phyloP scores from a whole-genome alignment of 2,797 vertebrate genomes.

The Esox lucius region DNA sequence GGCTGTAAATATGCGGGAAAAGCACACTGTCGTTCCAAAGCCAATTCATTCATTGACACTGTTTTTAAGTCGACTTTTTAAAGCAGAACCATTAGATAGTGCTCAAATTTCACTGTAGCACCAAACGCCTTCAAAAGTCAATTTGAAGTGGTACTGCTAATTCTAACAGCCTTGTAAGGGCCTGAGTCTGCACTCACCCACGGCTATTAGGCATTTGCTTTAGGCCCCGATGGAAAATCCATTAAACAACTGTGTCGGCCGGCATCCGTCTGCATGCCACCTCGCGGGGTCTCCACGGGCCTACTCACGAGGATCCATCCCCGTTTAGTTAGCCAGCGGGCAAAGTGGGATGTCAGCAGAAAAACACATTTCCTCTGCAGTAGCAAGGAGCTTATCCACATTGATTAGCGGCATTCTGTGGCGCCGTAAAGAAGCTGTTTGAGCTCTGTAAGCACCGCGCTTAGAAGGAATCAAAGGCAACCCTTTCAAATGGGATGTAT shows the following conservation, averaged over 20 bases:
- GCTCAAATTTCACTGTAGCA: constrained; percentile 8
- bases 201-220: constrained; percentile 10
- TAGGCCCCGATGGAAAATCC: constrained; percentile 15
- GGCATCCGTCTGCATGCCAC: not conserved
- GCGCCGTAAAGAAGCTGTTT: not conserved
- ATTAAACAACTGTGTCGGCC: constrained; percentile 15
- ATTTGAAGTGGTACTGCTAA: constrained; percentile 17
- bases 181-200: constrained; percentile 8
- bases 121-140: constrained; percentile 7
- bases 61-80: constrained; percentile 4
- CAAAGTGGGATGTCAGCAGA: not conserved
- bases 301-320: not conserved
- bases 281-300: not conserved
- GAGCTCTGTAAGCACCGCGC: not conserved
- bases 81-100: constrained; percentile 16
- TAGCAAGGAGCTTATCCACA: constrained; percentile 3
- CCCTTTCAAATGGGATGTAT: not conserved
- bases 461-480: not conserved
- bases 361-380: not conserved
- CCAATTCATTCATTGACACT: constrained; percentile 5
- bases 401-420: not conserved
- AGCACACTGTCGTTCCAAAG: not conserved
- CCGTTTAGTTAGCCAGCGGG: constrained; percentile 3
- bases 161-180: constrained; percentile 6
- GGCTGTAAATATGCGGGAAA: constrained; percentile 22